Conservation (phyloP, 2,113 vertebrate genomes). For the Nycticebus coucang region DNA sequence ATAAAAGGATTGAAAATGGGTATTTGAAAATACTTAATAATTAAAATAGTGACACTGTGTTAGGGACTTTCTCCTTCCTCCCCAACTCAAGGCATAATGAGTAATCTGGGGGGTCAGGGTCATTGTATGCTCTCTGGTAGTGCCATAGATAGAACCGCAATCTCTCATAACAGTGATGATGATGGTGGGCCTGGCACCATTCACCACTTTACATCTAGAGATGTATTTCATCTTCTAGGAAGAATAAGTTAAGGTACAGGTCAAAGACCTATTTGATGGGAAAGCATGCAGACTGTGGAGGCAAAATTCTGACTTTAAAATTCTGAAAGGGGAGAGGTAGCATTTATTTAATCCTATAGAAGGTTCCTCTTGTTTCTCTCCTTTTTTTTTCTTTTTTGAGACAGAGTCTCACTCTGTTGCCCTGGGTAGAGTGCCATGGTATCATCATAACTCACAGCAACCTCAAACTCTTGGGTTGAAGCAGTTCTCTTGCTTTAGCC, state of each 20-base stretch:
- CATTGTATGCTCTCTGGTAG: neutral
- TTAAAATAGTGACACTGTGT: neutral
- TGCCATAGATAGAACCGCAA: neutral
- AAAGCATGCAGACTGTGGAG: neutral
- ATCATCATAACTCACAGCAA: too few relatives aligned
- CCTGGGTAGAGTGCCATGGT: too few relatives aligned
- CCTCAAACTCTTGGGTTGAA: too few relatives aligned
- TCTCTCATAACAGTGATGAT: neutral
- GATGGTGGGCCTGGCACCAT: neutral
- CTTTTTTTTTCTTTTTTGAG: too few relatives aligned
- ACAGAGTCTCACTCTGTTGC: too few relatives aligned
- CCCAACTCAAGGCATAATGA: neutral
- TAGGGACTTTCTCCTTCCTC: neutral
- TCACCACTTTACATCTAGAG: neutral
- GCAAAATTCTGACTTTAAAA: neutral
- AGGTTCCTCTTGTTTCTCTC: neutral
- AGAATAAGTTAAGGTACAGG: slow-evolving; percentile 50
- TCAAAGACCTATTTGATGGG: neutral
- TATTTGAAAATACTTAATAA: neutral
- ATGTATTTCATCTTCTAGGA: slow-evolving; percentile 54
- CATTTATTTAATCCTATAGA: neutral
- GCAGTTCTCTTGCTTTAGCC: too few relatives aligned
- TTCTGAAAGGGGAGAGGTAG: neutral
- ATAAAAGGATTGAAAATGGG: neutral
- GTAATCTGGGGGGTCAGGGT: neutral